Conservation (phyloP, 1,140 invertebrate genomes). For the Heliconius hermathena region DNA sequence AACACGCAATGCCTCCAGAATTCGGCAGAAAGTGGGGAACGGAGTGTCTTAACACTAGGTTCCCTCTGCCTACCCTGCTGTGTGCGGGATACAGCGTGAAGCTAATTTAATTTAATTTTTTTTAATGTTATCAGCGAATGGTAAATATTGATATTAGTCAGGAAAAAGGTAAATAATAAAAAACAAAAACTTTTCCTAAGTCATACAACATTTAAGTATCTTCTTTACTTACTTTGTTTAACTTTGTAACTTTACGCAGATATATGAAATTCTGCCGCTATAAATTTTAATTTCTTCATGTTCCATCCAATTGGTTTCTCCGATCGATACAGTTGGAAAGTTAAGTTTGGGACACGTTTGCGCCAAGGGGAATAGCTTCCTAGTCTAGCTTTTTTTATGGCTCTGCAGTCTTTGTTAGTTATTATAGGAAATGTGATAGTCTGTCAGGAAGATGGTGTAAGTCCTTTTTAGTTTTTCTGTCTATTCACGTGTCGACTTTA, state of each 20-base stretch:
- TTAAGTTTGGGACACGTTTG: conserved; percentile 26
- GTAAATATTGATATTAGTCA: not conserved
- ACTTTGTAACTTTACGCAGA: not conserved
- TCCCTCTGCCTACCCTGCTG: no score
- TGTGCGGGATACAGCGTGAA: no score
- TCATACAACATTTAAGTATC: not conserved
- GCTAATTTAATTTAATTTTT: no score
- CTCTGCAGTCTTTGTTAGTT: conserved; percentile 1
- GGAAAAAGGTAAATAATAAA: not conserved
- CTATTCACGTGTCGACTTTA: not conserved
- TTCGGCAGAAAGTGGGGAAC: no score
- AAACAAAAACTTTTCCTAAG: not conserved
- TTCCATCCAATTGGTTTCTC: conserved; percentile 22
- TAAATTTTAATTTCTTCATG: conserved; percentile 33
- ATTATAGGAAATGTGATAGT: not conserved
- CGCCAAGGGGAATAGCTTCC: not conserved
- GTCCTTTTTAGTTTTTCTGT: not conserved
- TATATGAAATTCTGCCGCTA: conserved; percentile 8
- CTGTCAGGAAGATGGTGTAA: not conserved
- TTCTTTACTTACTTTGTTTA: not conserved
- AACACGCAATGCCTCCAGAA: no score
- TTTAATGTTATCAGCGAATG: not conserved
- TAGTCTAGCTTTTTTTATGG: conserved; percentile 2
- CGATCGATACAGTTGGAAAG: conserved; percentile 19
- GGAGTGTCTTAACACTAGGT: no score